Conservation (phyloP, 2,113 vertebrate genomes). For the Ptychochromis oligacanthus region DNA sequence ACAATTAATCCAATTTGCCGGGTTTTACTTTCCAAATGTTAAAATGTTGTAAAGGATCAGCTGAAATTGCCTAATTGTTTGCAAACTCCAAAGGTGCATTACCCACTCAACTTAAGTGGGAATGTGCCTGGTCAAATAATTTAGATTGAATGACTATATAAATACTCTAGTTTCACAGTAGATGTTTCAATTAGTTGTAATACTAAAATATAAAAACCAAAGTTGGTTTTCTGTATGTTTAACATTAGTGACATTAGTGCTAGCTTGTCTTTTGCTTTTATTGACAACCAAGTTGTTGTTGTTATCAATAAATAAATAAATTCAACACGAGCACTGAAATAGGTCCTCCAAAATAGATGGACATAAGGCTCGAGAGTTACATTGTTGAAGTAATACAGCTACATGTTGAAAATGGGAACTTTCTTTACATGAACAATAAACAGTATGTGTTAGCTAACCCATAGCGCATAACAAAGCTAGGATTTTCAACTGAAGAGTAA, state of each 20-base stretch:
- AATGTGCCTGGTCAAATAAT: neutral
- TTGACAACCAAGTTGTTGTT: too few species aligned
- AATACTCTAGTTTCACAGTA: neutral
- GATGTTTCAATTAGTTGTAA: neutral
- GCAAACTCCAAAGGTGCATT: neutral
- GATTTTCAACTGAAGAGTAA: neutral
- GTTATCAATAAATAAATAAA: too few species aligned
- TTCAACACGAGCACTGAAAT: too few species aligned
- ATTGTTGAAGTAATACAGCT: too few species aligned
- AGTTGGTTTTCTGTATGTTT: neutral
- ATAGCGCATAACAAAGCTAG: neutral
- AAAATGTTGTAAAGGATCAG: neutral
- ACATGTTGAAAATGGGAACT: too few species aligned
- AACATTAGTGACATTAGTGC: neutral
- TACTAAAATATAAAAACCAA: neutral
- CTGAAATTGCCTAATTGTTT: neutral
- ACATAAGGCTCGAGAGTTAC: too few species aligned
- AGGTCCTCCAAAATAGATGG: too few species aligned
- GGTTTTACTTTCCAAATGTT: neutral
- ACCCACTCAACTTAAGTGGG: neutral
- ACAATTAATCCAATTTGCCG: neutral
- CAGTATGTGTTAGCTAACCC: neutral
- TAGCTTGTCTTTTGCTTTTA: too few species aligned
- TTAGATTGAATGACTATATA: neutral
- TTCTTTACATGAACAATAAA: too few species aligned